These are phyloP conservation scores for Sebastes vulpes DNA, from an alignment of 2,797 vertebrate species.

Conservation along the genomic window DNA sequence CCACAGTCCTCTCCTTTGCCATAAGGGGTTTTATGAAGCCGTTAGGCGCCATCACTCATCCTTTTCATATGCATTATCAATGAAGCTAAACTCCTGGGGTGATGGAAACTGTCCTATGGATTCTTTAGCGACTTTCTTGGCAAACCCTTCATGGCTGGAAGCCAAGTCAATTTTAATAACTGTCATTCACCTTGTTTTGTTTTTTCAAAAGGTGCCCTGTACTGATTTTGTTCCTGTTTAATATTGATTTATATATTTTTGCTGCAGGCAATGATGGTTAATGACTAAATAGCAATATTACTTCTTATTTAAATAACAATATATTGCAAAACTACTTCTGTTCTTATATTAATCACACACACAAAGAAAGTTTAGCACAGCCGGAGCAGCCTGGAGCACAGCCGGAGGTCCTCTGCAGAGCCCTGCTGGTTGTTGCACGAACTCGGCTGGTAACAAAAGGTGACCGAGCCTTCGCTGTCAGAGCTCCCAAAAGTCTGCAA, in stretches of 20 bases:
- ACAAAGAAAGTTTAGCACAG: constrained; percentile 22
- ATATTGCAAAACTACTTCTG: constrained; percentile 2
- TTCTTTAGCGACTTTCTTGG: constrained; percentile 61
- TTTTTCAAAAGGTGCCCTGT: constrained; percentile 59
- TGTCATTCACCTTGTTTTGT: constrained; percentile 56
- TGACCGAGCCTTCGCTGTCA: constrained; percentile 38
- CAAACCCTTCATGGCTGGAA: constrained; percentile 55
- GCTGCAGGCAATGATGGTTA: constrained; percentile 18
- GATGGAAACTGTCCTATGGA: constrained; percentile 70
- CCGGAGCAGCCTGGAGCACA: constrained; percentile 58
- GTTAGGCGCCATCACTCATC: constrained; percentile 57
- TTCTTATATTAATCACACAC: constrained; percentile 30
- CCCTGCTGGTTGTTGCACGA: constrained; percentile 26
- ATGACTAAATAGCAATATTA: background rate
- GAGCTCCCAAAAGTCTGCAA: constrained; percentile 54
- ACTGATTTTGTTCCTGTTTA: constrained; percentile 42
- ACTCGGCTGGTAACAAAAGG: constrained; percentile 48
- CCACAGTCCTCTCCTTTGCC: constrained; percentile 32
- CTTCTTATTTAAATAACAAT: constrained; percentile 9
- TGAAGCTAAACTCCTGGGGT: constrained; percentile 60
- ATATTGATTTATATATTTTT: constrained; percentile 59
- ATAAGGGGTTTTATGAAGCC: constrained; percentile 48
- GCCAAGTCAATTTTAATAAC: constrained; percentile 73
- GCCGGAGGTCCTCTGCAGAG: constrained; percentile 46
- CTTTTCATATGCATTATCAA: constrained; percentile 71